Percentiles rank a stretch among this genome's conserved stretches.
Conservation (phyloP, 2,797 vertebrate species). For the Chelonia mydas region DNA sequence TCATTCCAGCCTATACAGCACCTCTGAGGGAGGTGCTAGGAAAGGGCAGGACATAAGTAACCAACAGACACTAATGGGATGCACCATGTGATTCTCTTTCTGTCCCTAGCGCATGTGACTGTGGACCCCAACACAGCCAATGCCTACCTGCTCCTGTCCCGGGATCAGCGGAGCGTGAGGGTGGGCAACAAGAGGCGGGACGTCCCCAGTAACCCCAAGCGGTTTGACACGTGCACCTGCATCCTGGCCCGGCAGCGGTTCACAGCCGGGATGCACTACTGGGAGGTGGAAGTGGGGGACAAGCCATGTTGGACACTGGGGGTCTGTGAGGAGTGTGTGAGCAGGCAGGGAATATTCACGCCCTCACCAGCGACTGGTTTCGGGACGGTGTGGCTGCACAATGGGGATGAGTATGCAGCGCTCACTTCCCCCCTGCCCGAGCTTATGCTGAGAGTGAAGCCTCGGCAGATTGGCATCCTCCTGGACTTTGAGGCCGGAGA, state of each 20-base stretch:
- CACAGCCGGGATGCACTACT: slow-evolving; percentile 69
- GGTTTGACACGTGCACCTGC: slow-evolving; percentile 70
- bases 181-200: slow-evolving; percentile 53
- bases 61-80: background rate
- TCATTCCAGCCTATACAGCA: too few relatives aligned
- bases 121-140: too few relatives aligned
- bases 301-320: slow-evolving; percentile 79
- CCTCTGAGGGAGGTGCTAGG: too few relatives aligned
- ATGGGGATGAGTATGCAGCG: too few relatives aligned
- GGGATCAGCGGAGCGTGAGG: slow-evolving; percentile 44
- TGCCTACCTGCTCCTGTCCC: too few relatives aligned
- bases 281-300: slow-evolving; percentile 73
- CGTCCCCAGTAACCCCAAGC: slow-evolving; percentile 54
- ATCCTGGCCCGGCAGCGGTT: slow-evolving; percentile 69
- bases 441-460: slow-evolving; percentile 52
- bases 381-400: too few relatives aligned
- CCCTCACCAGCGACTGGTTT: too few relatives aligned
- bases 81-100: too few relatives aligned
- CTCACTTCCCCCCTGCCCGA: slow-evolving; percentile 60
- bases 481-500: slow-evolving; percentile 67
- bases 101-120: too few relatives aligned
- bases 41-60: too few relatives aligned
- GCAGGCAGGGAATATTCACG: slow-evolving; percentile 69
- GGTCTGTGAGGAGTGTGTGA: slow-evolving; percentile 68
- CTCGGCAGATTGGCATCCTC: slow-evolving; percentile 49